Percentiles rank a stretch among this genome's conserved stretches.
phyloP scores from a whole-genome alignment of 1,140 invertebrate species.

The Catajapyx aquilonaris region DNA sequence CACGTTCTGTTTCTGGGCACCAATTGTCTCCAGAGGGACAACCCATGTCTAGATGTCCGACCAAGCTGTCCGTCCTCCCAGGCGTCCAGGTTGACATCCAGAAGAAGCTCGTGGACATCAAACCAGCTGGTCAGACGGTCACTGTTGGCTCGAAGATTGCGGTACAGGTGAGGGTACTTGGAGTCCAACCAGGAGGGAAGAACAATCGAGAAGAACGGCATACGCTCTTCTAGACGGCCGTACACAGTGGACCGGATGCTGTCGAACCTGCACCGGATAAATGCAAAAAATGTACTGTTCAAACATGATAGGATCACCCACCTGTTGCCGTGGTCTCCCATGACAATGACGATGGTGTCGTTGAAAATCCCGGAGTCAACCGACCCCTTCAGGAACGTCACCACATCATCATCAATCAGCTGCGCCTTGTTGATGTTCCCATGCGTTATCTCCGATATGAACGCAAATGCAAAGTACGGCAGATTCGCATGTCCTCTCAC shows the following conservation, averaged over 20 bases:
- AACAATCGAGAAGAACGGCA: conserved; percentile 26
- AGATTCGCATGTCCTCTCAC: conserved; percentile 21
- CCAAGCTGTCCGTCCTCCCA: conserved; percentile 4
- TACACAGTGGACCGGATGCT: conserved; percentile 25
- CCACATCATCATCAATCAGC: conserved; percentile 24
- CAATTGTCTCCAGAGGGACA: no score
- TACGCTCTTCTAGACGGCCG: conserved; percentile 32
- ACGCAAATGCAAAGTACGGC: conserved; percentile 28
- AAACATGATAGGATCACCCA: no score
- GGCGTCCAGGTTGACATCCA: conserved; percentile 14
- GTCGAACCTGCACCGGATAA: no score
- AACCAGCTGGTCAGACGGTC: conserved; percentile 17
- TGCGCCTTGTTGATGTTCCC: conserved; percentile 27
- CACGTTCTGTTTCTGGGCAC: conserved; percentile 23
- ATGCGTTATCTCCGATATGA: conserved; percentile 29
- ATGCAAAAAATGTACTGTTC: no score
- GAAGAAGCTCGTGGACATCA: conserved; percentile 22
- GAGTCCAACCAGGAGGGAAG: conserved; percentile 23
- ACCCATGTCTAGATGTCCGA: conserved; percentile 4
- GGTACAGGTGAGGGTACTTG: conserved; percentile 18
- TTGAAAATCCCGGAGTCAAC: conserved; percentile 19
- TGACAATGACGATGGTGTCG: conserved; percentile 25
- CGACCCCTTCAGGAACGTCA: conserved; percentile 19
- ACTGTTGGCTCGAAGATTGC: conserved; percentile 23
- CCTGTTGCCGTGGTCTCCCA: conserved; percentile 31